Percentiles rank a stretch among this genome's conserved stretches.
Evolutionary conservation across 1,140 invertebrate species (phyloP).

Genomic region (Anthonomus grandis): DNA sequence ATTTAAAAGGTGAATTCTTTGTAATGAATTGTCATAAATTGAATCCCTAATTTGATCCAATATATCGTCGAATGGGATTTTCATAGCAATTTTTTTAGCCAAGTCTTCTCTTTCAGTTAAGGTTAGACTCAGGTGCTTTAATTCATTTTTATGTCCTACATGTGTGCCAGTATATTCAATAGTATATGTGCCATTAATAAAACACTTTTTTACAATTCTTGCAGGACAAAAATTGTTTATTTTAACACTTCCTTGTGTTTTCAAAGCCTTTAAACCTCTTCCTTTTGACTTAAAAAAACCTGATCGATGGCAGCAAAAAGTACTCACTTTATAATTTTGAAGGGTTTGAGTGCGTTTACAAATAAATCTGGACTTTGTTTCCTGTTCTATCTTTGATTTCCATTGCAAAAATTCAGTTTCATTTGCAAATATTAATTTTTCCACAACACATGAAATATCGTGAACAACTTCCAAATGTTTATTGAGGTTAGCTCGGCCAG

Average conservation of each 20-base stretch:
- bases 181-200: not conserved
- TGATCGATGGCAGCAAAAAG: slow-evolving; percentile 17
- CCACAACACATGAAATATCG: no score
- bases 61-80: slow-evolving; percentile 5
- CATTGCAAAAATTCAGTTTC: no score
- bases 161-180: not conserved
- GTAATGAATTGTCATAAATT: not conserved
- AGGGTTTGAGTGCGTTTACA: no score
- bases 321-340: no score
- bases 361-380: no score
- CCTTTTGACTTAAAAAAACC: slow-evolving; percentile 11
- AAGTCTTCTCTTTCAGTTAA: not conserved
- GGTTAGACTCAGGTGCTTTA: slow-evolving; percentile 7
- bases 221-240: slow-evolving; percentile 18
- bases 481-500: no score
- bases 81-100: slow-evolving; percentile 6
- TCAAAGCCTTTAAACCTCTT: slow-evolving; percentile 5
- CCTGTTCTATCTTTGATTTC: no score
- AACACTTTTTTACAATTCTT: not conserved
- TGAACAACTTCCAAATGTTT: no score
- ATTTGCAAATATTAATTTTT: no score
- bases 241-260: slow-evolving; percentile 19
- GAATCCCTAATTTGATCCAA: slow-evolving; percentile 10
- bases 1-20: slow-evolving; percentile 2
- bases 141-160: slow-evolving; percentile 15